These are phyloP conservation scores for Adineta ricciae DNA, from an alignment of 2,888 invertebrate species.

Conservation along the genomic window DNA sequence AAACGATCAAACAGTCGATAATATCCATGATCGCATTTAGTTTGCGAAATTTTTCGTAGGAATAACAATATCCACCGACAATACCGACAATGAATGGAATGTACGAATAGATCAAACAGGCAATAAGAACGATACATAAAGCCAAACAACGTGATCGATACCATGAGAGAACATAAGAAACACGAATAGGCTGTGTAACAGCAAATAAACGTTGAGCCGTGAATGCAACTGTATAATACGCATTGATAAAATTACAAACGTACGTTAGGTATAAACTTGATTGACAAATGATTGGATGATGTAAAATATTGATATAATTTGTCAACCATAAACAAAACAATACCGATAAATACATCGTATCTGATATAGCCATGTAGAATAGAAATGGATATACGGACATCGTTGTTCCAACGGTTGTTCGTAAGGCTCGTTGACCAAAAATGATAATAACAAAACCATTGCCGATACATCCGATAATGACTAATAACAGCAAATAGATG, in stretches of 20 bases:
- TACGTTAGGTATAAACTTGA: neutral
- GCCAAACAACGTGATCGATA: neutral
- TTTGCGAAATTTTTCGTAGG: neutral
- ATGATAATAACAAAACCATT: neutral
- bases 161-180: neutral
- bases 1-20: neutral
- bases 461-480: neutral
- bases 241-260: neutral
- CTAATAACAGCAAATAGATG: neutral
- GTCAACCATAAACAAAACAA: neutral
- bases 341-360: neutral
- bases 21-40: neutral
- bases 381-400: neutral
- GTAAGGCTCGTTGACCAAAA: neutral
- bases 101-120: neutral
- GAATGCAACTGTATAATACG: neutral
- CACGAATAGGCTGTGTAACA: neutral
- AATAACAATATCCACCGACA: neutral
- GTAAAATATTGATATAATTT: neutral
- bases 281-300: neutral
- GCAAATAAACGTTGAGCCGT: constrained; percentile 12
- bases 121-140: neutral
- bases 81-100: neutral
- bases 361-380: neutral
- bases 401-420: neutral